A percentile compares a stretch with the other conserved stretches of the same genome.
These are phyloP conservation scores for Chymomyza fuscimana DNA, from an alignment of 2,888 invertebrate species.

Conservation along the genomic window DNA sequence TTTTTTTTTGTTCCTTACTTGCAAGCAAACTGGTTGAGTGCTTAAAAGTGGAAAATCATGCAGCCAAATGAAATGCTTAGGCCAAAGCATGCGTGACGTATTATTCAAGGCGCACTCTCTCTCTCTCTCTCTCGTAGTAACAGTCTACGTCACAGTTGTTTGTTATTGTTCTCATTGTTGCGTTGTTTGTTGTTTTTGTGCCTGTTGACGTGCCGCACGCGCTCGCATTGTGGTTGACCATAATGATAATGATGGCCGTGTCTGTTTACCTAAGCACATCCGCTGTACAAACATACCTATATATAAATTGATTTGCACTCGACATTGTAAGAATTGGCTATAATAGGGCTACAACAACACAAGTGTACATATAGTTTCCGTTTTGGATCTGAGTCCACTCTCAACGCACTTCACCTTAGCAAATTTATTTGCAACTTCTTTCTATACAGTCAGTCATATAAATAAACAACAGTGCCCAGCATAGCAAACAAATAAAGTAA, in stretches of 20 bases:
- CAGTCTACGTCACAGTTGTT: not conserved
- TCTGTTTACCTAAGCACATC: conserved; percentile 33
- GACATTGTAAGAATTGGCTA: not conserved
- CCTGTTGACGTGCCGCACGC: not conserved
- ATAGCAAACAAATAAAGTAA: conserved; percentile 58
- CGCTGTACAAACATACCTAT: conserved; percentile 49
- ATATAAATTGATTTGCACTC: conserved; percentile 54
- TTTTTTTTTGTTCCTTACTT: not conserved
- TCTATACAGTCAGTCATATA: conserved; percentile 59
- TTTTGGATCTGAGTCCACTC: not conserved
- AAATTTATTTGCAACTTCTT: conserved; percentile 57
- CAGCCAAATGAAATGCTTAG: not conserved
- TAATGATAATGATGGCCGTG: not conserved
- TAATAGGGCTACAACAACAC: not conserved
- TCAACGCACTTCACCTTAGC: not conserved
- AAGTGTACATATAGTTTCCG: not conserved
- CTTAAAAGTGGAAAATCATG: not conserved
- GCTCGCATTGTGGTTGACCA: conserved; percentile 12
- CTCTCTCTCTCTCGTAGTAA: not conserved
- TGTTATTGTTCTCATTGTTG: not conserved
- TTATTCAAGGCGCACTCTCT: not conserved
- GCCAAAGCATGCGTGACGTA: not conserved
- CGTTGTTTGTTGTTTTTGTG: not conserved
- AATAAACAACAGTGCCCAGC: conserved; percentile 58
- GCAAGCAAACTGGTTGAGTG: not conserved